Conservation (phyloP, 2,113 vertebrate species). For the Corythaixoides concolor region DNA sequence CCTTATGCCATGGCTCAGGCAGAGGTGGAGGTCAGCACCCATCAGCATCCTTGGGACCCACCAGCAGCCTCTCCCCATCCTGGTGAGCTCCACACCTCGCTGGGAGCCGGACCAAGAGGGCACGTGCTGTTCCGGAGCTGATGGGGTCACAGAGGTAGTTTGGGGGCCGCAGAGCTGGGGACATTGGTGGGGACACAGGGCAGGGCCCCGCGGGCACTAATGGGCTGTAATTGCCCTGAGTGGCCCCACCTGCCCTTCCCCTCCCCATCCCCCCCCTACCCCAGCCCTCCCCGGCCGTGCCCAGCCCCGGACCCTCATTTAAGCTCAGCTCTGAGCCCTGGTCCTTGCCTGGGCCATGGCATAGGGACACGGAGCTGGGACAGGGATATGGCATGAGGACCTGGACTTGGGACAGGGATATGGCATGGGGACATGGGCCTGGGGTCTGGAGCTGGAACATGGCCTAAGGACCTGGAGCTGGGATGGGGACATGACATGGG, state of each 20-base stretch:
- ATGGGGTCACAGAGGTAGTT: not conserved
- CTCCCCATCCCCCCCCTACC: no score
- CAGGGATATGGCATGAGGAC: no score
- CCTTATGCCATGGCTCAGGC: not conserved
- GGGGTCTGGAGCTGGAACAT: no score
- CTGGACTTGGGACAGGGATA: not conserved
- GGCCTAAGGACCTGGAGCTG: not conserved
- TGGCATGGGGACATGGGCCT: not conserved
- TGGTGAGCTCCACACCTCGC: accelerated
- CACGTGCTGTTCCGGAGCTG: accelerated
- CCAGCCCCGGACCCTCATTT: no score
- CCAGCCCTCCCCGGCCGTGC: no score
- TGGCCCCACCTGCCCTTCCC: accelerated
- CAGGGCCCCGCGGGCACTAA: not conserved
- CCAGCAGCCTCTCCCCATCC: not conserved
- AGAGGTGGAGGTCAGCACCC: no score
- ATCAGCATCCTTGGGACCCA: no score
- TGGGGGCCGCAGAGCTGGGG: not conserved
- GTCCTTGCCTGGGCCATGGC: not conserved
- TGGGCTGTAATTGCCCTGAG: not conserved
- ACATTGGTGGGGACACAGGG: not conserved
- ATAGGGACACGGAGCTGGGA: accelerated
- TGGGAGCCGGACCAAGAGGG: accelerated
- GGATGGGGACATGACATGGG: accelerated
- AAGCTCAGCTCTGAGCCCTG: not conserved